Evolutionary conservation across 2,888 invertebrate genomes (phyloP).

Genomic region (Limnephilus auricula): DNA sequence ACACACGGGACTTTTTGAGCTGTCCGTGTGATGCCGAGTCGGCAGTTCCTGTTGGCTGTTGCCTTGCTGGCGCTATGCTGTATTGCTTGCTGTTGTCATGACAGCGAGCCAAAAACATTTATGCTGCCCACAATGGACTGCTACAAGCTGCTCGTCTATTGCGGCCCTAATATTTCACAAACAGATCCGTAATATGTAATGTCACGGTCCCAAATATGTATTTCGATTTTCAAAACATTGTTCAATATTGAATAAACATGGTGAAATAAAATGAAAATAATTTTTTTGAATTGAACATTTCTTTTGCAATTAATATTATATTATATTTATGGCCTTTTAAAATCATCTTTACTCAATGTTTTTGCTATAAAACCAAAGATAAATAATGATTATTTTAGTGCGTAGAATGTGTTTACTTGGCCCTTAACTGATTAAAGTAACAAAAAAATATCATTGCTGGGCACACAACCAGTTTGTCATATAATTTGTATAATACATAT

Average conservation of each 20-base stretch:
- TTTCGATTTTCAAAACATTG: neutral
- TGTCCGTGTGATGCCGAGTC: too few species aligned
- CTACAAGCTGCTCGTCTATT: too few species aligned
- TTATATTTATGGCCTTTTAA: neutral
- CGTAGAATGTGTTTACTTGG: neutral
- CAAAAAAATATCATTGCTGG: neutral
- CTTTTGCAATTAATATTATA: neutral
- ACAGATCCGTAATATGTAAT: too few species aligned
- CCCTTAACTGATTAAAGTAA: neutral
- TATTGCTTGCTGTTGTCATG: too few species aligned
- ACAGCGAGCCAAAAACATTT: too few species aligned
- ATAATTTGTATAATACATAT: neutral
- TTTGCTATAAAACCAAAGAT: neutral
- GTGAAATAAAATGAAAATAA: neutral
- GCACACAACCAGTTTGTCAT: neutral
- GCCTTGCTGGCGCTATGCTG: too few species aligned
- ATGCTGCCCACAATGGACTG: too few species aligned
- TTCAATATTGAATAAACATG: neutral
- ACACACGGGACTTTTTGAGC: too few species aligned
- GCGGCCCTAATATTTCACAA: too few species aligned
- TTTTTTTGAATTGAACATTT: neutral
- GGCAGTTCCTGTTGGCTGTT: too few species aligned
- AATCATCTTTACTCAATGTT: neutral
- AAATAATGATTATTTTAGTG: neutral
- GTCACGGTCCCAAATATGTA: too few species aligned